Percentiles rank a stretch among this genome's conserved stretches.
phyloP scores from a whole-genome alignment of 2,113 vertebrate species.

The Neogale vison region DNA sequence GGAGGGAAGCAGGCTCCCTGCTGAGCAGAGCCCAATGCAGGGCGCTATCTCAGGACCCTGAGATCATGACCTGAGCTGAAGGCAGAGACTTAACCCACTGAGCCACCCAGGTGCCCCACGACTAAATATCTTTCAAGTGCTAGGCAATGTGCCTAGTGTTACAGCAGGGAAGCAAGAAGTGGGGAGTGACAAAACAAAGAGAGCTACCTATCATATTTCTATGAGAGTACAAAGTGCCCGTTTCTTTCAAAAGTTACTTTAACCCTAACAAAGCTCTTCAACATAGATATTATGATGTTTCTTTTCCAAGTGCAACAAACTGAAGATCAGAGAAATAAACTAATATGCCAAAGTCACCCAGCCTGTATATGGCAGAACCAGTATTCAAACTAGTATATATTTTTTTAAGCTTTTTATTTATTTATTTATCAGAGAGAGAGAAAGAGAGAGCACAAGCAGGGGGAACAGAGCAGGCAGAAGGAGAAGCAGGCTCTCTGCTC shows the following conservation, averaged over 20 bases:
- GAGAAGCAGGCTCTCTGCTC: too few relatives aligned
- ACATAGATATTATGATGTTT: not conserved
- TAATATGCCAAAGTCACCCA: not conserved
- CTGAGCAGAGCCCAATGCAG: too few relatives aligned
- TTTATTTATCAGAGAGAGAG: too few relatives aligned
- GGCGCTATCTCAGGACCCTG: too few relatives aligned
- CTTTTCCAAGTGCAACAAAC: not conserved
- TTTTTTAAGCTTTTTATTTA: too few relatives aligned
- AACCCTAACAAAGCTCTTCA: not conserved
- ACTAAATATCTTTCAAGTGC: not conserved
- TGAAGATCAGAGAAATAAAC: not conserved
- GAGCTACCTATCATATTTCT: not conserved
- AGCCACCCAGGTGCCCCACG: too few relatives aligned
- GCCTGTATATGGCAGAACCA: not conserved
- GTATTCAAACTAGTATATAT: not conserved
- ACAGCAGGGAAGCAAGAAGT: not conserved
- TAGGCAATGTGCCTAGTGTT: not conserved
- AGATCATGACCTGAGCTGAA: too few relatives aligned
- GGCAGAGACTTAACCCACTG: too few relatives aligned
- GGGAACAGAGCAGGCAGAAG: too few relatives aligned
- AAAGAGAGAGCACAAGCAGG: too few relatives aligned
- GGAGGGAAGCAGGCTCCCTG: too few relatives aligned
- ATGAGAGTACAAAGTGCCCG: not conserved
- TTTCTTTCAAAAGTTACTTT: conserved; percentile 10
- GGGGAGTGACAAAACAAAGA: not conserved